Conservation (phyloP, 2,113 vertebrate genomes). For the Galeopterus variegatus region DNA sequence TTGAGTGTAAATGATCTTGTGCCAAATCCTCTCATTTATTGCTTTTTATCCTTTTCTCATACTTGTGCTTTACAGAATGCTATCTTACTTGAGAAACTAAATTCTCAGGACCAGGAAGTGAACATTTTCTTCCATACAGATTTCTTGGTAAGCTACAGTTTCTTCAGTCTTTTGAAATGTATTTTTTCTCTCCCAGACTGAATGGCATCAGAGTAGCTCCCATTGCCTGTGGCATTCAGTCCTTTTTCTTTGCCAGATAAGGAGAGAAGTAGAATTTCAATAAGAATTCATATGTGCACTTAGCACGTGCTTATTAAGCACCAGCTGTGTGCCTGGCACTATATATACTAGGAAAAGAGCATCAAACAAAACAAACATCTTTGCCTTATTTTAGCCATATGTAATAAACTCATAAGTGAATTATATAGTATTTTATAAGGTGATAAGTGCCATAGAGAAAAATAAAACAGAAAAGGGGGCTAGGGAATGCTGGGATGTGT, state of each 20-base stretch:
- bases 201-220: background rate
- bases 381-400: background rate
- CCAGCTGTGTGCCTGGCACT: background rate
- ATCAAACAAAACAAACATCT: background rate
- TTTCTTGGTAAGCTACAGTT: slow-evolving; percentile 44
- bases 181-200: background rate
- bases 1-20: background rate
- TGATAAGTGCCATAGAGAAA: background rate
- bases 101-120: background rate
- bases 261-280: background rate
- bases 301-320: background rate
- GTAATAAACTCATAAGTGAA: background rate
- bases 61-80: slow-evolving; percentile 55
- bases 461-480: background rate
- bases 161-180: background rate
- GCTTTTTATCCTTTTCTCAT: background rate
- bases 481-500: too few relatives aligned
- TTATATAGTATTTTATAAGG: background rate
- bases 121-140: background rate
- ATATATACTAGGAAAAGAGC: background rate
- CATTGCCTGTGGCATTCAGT: background rate
- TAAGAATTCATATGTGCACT: background rate
- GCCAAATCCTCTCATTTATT: background rate
- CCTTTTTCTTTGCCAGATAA: background rate
- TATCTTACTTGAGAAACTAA: background rate